Percentiles rank a stretch among this genome's conserved stretches.
Conservation (phyloP, 2,113 vertebrate species). For the Catharus bicknelli region DNA sequence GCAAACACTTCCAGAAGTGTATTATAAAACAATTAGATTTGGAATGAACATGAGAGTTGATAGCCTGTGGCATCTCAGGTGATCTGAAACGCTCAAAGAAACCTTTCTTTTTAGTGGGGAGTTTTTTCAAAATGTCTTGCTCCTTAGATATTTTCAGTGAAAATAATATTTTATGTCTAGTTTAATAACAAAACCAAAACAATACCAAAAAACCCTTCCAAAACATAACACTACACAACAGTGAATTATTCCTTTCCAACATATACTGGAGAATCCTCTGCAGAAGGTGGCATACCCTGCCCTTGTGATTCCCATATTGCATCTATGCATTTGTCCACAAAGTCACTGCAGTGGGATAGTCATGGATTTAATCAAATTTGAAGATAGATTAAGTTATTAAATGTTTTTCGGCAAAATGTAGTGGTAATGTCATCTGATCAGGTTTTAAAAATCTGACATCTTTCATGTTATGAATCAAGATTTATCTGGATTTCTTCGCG, state of each 20-base stretch:
- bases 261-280: not conserved
- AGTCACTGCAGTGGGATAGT: not conserved
- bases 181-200: not conserved
- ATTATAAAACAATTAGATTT: not conserved
- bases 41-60: not conserved
- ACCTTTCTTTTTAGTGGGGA: not conserved
- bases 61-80: not conserved
- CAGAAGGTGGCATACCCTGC: too few relatives aligned
- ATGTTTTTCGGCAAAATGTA: not conserved
- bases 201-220: not conserved
- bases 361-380: not conserved
- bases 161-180: not conserved
- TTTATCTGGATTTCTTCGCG: not conserved
- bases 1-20: not conserved
- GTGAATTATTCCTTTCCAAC: not conserved
- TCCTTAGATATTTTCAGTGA: not conserved
- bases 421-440: not conserved
- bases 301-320: not conserved
- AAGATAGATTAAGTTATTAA: not conserved
- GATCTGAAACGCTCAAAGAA: not conserved
- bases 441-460: not conserved
- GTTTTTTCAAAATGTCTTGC: not conserved
- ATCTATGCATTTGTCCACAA: not conserved
- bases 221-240: fast-evolving
- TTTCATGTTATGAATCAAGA: not conserved